Base-by-base conservation (phyloP, 23 tunicate species). In the Halocynthia roretzi region DNA sequence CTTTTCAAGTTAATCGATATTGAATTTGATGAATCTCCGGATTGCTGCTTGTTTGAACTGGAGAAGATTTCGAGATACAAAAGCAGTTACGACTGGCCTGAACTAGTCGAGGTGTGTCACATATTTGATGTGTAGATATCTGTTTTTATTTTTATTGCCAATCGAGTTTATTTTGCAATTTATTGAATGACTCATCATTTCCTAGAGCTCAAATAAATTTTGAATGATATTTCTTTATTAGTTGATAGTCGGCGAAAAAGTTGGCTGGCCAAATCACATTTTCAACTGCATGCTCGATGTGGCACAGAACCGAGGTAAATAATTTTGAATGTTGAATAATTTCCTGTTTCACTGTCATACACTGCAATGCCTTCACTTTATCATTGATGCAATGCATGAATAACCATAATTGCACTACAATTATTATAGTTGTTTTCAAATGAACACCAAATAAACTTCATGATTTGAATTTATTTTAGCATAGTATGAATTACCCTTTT, bases 271-370 rank as follows among this genome's bases (percentile, higher is more conserved):
- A 4, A 74, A 78, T 56, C 87, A 91, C 40, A 67, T 91, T n/a
- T 91, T 83, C 82, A 86, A 85, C 83, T 80, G 88, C 56, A 91
- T 86, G 86, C 65, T 81, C 10, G 97, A 91, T 61, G 82, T 64
- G 23, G 97, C 97, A 8, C 80, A 86, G 51, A 91, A 91, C 62
- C 63, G 91, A 91, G 97, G 96, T 90, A 68, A n/a, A 21, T 71
- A 31, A 18, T 68, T 68, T 11, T 18, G 21, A 15, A n/a, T 60
- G 64, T 60, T 60, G 17, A 60, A 60, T 60, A 60, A 17, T 15
- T n/a, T 15, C 64, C 4, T 17, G 1, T 15, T 60, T 17, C 18
- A n/a, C n/a, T n/a, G n/a, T n/a, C n/a, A n/a, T n/a, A n/a, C 18
- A 60, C n/a, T 60, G 64, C 18, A 60, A 1, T 2, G 64, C 64